phyloP scores from a whole-genome alignment of 2,888 invertebrate genomes.

The Chrysina gloriosa region DNA sequence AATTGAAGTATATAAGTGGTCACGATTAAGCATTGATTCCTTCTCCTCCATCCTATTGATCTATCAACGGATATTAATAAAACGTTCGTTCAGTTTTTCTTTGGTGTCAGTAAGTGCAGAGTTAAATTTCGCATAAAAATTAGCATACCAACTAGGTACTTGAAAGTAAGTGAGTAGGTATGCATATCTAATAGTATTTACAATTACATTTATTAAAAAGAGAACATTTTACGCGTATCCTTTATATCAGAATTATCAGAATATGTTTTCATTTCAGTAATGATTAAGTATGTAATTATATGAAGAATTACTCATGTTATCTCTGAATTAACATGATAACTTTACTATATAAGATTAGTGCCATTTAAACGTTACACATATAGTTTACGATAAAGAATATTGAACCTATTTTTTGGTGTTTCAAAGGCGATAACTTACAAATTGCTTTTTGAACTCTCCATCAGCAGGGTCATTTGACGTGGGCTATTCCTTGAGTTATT shows the following conservation, averaged over 20 bases:
- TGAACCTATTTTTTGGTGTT: not conserved
- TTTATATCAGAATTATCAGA: too few relatives aligned
- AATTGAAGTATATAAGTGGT: too few relatives aligned
- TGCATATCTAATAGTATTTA: too few relatives aligned
- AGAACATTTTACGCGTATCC: not conserved
- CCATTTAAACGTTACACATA: not conserved
- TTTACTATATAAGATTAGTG: not conserved
- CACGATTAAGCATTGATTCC: too few relatives aligned
- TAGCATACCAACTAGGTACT: too few relatives aligned
- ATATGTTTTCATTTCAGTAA: not conserved
- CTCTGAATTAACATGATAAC: constrained; percentile 2
- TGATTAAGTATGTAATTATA: not conserved
- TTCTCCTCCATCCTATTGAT: too few relatives aligned
- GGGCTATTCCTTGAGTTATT: not conserved
- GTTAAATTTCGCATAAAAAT: too few relatives aligned
- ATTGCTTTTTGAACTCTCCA: not conserved
- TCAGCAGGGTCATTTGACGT: not conserved
- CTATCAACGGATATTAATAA: too few relatives aligned
- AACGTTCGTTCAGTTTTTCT: too few relatives aligned
- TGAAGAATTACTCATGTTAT: not conserved
- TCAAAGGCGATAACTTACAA: constrained; percentile 5
- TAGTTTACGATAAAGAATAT: constrained; percentile 7
- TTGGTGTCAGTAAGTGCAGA: too few relatives aligned
- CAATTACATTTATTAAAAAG: not conserved
- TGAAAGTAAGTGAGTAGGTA: too few relatives aligned